These are phyloP conservation scores for Rhabdomys pumilio DNA, from an alignment of 2,797 vertebrate species.

Conservation along the genomic window DNA sequence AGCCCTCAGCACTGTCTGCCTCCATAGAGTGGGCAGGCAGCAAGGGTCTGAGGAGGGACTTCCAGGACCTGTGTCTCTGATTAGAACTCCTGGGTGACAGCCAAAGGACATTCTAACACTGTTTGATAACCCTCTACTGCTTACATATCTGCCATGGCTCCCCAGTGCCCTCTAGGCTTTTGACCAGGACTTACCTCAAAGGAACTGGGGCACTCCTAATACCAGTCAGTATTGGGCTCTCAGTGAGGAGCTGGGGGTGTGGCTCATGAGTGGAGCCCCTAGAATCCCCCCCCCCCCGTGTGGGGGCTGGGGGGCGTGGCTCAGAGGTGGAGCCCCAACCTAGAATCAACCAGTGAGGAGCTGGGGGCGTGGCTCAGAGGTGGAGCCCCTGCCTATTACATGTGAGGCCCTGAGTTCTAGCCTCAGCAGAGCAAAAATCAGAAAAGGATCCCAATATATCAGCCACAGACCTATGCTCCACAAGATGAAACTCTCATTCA, in stretches of 20 bases:
- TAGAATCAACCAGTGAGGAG: not conserved
- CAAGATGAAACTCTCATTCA: not conserved
- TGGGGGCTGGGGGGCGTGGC: not conserved
- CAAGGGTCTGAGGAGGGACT: slow-evolving; percentile 23
- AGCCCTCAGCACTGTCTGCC: slow-evolving; percentile 1
- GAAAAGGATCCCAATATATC: not conserved
- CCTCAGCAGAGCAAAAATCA: not conserved
- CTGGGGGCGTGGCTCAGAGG: not conserved
- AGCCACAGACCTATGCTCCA: not conserved
- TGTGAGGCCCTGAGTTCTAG: not conserved
- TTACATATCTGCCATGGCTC: not conserved
- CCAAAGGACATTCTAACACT: not conserved
- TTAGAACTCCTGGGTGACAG: not conserved
- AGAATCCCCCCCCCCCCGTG: no score
- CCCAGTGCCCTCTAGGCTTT: not conserved
- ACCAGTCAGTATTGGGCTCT: not conserved
- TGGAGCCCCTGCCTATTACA: no score
- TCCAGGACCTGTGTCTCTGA: not conserved
- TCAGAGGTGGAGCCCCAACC: no score
- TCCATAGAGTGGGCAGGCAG: slow-evolving; percentile 8
- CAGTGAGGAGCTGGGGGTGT: not conserved
- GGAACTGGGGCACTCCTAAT: not conserved
- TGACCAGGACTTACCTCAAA: not conserved
- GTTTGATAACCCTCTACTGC: not conserved
- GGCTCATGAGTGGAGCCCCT: not conserved